These are phyloP conservation scores for Mesocricetus auratus DNA, from an alignment of 2,113 vertebrate genomes.

Conservation along the genomic window DNA sequence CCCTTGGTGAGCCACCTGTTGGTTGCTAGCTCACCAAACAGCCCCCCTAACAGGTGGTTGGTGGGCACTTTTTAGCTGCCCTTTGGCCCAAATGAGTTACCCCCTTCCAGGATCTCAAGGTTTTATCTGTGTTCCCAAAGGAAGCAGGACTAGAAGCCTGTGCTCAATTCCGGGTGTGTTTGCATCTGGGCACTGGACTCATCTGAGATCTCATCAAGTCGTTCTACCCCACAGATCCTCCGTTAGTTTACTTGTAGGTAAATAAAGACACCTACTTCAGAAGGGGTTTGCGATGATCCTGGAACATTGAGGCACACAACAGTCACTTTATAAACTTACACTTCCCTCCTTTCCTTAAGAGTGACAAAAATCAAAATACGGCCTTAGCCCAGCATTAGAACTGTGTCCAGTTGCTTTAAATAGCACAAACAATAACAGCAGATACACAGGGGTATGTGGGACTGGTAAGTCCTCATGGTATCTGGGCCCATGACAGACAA, in stretches of 20 bases:
- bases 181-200: background rate
- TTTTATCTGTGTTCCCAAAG: background rate
- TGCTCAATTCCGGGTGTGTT: background rate
- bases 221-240: background rate
- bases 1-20: background rate
- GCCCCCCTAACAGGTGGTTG: background rate
- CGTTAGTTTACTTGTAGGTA: constrained; percentile 7
- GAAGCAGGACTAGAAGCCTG: background rate
- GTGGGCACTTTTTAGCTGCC: background rate
- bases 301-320: background rate
- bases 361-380: background rate
- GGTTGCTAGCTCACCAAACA: no score
- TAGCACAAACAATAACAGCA: background rate
- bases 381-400: background rate
- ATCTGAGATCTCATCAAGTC: background rate
- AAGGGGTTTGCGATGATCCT: background rate
- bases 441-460: background rate
- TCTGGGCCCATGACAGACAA: background rate
- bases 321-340: background rate
- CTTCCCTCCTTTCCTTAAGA: background rate
- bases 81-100: background rate
- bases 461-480: background rate
- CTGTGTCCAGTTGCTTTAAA: background rate
- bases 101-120: background rate
- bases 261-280: background rate